Base-by-base conservation (phyloP, 2,888 invertebrate genomes). In the Nudaria mundana region DNA sequence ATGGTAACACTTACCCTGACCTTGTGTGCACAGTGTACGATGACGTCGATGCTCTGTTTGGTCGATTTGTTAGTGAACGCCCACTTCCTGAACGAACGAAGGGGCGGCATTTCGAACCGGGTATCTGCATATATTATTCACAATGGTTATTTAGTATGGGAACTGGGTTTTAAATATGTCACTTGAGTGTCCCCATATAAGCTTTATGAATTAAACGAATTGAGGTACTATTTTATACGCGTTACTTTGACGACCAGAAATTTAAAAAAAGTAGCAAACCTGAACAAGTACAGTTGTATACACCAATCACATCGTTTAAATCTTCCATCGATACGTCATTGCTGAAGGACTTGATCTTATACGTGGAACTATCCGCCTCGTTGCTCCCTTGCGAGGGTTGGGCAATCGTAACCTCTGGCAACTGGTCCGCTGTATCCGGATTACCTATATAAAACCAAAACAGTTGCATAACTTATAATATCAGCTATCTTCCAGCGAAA, bases 11-110 rank as follows among this genome's bases (percentile, higher is more conserved):
- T 76, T 45, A 88, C 86, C 60, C 64, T 64, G 0, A 61, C 58
- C 51, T 75, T 76, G 35, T 86, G 87, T 15, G 78, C 46, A 24
- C 73, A 69, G 38, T 87, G 85, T 2, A 85, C 58, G 0, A 88
- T 70, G 1, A 86, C 10, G 7, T 76, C 56, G 7, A 65, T 44
- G 1, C 30, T 48, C 0, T 74, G 65, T 1, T 39, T 23, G 0
- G 48, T 54, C 0, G 18, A 47, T 2, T 40, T 49, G 43, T 71
- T 71, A 1, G 38, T 58, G 5, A 83, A 32, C 23, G 58, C 58
- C 82, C 82, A 85, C 8, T 69, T 77, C 16, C 44, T 76, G 50
- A 59, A 87, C 1, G 86, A 85, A 1, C 85, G 63, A 5, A 66
- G 74, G 0, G 81, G 71, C 0, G 83, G 84, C 0, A 42, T 42